Percentiles rank a stretch among this genome's conserved stretches.
These are phyloP conservation scores for Drosophila mauritiana DNA, from an alignment of 1,140 invertebrate genomes.

Conservation along the genomic window DNA sequence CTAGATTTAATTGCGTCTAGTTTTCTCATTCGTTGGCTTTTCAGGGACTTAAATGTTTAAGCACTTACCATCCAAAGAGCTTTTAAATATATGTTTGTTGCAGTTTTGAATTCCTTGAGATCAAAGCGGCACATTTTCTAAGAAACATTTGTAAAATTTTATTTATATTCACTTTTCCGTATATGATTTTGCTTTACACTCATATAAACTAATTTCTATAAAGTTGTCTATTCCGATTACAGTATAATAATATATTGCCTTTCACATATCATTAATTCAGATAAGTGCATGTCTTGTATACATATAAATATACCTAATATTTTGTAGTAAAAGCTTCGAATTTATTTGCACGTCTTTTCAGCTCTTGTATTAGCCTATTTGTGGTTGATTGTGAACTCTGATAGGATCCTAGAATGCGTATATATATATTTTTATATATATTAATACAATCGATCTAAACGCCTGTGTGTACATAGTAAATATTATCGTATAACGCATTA, in stretches of 20 bases:
- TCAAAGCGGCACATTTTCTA: conserved; percentile 25
- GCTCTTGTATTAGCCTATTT: conserved; percentile 53
- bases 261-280: conserved; percentile 37
- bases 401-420: conserved; percentile 26
- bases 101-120: not conserved
- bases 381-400: conserved; percentile 39
- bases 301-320: conserved; percentile 51
- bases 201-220: conserved; percentile 50
- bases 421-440: not conserved
- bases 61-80: too few species aligned
- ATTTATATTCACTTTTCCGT: conserved; percentile 34
- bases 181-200: conserved; percentile 47
- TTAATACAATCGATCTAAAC: not conserved
- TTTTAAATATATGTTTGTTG: too few species aligned
- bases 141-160: conserved; percentile 56
- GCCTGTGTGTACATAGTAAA: conserved; percentile 25
- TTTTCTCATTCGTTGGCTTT: not conserved
- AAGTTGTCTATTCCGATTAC: conserved; percentile 48
- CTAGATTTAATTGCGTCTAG: not conserved
- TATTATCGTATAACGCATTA: conserved; percentile 33
- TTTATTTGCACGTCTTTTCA: conserved; percentile 64
- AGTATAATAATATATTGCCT: conserved; percentile 48
- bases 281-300: conserved; percentile 54
- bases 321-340: conserved; percentile 54
- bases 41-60: not conserved